Evolutionary conservation across 1,140 invertebrate genomes (phyloP), one percentile per base, ranked within the genome.

Genomic region (Popillia japonica): DNA sequence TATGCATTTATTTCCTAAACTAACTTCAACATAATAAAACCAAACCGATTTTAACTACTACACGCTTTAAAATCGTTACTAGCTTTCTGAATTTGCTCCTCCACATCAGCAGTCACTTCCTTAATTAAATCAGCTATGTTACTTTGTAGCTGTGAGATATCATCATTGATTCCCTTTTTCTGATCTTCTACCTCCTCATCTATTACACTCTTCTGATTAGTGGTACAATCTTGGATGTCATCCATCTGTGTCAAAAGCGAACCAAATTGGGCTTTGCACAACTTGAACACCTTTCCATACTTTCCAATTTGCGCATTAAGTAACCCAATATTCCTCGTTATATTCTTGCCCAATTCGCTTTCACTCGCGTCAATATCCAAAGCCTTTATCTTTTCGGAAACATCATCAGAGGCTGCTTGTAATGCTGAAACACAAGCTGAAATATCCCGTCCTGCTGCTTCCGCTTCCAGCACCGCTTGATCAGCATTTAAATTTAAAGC

Each of bases 171-270:
- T 3, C 2, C 48, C 17, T 27, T 22, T 27, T 68, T 68, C 27
- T 34, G 17, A 11, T 27, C 61, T 22, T 68, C 61, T 3, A 34
- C 20, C 22, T 27, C 10, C 11, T 68, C 22, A 27, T 68, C 61
- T 14, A 68, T 27, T 3, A 20, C 7, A 27, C 3, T 22, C 8
- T 68, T 68, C 8, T 68, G 20, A 34, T 34, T 14, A 34, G 61
- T 68, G 27, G 61, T 22, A 68, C 61, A 68, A 68, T 68, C 61
- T 34, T 23, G 20, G 3, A 68, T 68, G 14, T 34, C 61, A 27
- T 9, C 20, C 20, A 68, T 3, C 14, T 68, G 61, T 22, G 22
- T 27, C 17, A 27, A 6, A 20, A 68, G 9, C 1, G 20, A 20
- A 22, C 22, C 27, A 34, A 68, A 68, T 68, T 27, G 4, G 2